These are phyloP conservation scores for Zophobas morio DNA, from an alignment of 1,140 invertebrate genomes.

Conservation along the genomic window DNA sequence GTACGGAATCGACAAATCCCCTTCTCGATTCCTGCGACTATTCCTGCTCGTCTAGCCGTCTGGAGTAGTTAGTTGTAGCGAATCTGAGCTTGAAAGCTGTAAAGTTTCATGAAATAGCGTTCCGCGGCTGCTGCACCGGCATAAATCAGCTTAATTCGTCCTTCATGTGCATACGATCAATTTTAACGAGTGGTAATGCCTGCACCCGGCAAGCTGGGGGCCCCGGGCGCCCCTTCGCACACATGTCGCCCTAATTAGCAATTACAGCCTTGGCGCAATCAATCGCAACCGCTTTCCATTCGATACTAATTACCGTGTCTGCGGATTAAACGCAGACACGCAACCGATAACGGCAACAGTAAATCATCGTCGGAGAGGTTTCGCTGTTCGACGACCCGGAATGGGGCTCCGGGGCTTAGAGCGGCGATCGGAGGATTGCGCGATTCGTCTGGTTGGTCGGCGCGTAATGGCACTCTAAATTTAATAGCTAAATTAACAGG, in stretches of 20 bases:
- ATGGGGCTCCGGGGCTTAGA: not conserved
- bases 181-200: conserved; percentile 20
- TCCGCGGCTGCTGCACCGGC: not conserved
- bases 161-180: conserved; percentile 23
- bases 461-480: too few species aligned
- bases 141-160: conserved; percentile 32
- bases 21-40: not conserved
- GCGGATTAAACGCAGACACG: conserved; percentile 39
- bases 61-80: not conserved
- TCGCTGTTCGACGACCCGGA: conserved; percentile 18
- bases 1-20: too few species aligned
- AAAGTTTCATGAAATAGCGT: conserved; percentile 16
- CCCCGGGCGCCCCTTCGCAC: conserved; percentile 22
- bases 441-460: too few species aligned
- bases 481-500: too few species aligned
- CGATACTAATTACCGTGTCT: conserved; percentile 50
- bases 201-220: not conserved
- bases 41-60: not conserved
- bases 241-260: conserved; percentile 52
- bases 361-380: conserved; percentile 42
- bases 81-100: conserved; percentile 18
- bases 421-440: not conserved
- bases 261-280: conserved; percentile 47
- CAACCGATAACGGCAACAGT: conserved; percentile 35
- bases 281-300: conserved; percentile 46